Percentiles rank a stretch among this genome's conserved stretches.
Conservation (phyloP, 2,797 vertebrate genomes). For the Mormyrus proboscirostris region DNA sequence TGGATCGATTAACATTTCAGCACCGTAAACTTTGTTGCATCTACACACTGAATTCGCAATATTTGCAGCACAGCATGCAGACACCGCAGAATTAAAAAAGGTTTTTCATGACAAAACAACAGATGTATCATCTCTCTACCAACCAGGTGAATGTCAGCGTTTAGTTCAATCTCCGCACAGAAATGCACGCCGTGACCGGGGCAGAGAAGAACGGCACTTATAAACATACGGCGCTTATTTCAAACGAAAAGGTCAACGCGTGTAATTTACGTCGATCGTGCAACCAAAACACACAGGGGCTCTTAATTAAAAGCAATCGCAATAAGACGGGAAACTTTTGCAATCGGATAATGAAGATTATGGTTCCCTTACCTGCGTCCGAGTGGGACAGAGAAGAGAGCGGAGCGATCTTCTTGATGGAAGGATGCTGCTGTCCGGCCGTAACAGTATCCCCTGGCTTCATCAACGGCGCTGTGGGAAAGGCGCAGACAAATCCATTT, state of each 20-base stretch:
- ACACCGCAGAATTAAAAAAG: neutral
- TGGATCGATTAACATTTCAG: slow-evolving; percentile 7
- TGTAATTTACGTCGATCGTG: neutral
- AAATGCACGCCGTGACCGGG: neutral
- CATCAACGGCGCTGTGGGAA: slow-evolving; percentile 6
- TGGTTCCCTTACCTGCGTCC: slow-evolving; percentile 21
- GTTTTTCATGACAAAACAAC: neutral
- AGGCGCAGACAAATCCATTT: slow-evolving; percentile 25
- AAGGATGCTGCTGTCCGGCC: slow-evolving; percentile 25
- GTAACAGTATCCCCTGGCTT: neutral
- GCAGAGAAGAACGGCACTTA: neutral
- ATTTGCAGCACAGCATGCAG: neutral
- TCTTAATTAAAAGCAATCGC: neutral
- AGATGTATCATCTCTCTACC: neutral
- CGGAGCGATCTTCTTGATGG: slow-evolving; percentile 4
- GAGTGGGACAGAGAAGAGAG: slow-evolving; percentile 13
- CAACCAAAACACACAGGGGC: neutral
- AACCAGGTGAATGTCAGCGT: neutral
- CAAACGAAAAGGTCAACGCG: neutral
- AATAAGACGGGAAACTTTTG: neutral
- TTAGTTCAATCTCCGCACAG: neutral
- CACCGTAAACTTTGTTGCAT: slow-evolving; percentile 10
- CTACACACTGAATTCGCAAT: neutral
- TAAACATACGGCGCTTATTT: neutral
- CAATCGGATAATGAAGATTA: neutral